Base-by-base conservation (phyloP, 92 coral and sea anemone genomes). In the Isaurus tuberculatus region DNA sequence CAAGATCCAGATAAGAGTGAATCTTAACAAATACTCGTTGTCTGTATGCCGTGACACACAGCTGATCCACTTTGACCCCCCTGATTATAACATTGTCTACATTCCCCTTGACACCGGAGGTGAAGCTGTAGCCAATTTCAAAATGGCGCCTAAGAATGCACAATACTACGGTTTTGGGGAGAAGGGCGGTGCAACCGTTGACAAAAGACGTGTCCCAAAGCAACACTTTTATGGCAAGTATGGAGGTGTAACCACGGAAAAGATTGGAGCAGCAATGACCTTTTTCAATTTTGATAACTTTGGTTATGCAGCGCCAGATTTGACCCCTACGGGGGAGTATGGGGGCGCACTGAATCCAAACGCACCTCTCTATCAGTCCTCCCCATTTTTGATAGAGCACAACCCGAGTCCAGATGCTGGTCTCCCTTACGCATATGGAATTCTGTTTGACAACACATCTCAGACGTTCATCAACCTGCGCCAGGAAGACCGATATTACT, bases 221-320 rank as follows among this genome's bases (percentile, higher is more conserved):
- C 95, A 92, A 57, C 95, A 92, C 75, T 92, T 92, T 85, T 92
- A 87, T 20, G 95, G 93, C 33, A 63, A 89, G 63, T 83, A 65
- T 43, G 89, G 78, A 3, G 95, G 95, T 1, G 90, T 77, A 16
- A 88, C 40, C 42, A 49, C 67, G 34, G 90, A 92, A 79, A 92
- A 89, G 82, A 87, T 83, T 2, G 92, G 92, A 19, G 83, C 95
- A 8, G 91, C 95, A 44, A 81, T 92, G 93, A 92, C 95, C 27
- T 92, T 87, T 63, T 92, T 92, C 64, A 92, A 92, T 89, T 92
- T 29, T 51, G 95, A 92, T 60, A 92, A 92, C 87, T 92, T 92
- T 84, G 95, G 95, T 8, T 92, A 92, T 79, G 81, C 92, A 0
- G 95, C 92, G 15, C 95, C 95, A 16, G 93, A 92, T 48, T 84